Percentiles rank a stretch among this genome's conserved stretches.
phyloP scores from a whole-genome alignment of 2,888 invertebrate genomes.

The Notocelia uddmanniana region DNA sequence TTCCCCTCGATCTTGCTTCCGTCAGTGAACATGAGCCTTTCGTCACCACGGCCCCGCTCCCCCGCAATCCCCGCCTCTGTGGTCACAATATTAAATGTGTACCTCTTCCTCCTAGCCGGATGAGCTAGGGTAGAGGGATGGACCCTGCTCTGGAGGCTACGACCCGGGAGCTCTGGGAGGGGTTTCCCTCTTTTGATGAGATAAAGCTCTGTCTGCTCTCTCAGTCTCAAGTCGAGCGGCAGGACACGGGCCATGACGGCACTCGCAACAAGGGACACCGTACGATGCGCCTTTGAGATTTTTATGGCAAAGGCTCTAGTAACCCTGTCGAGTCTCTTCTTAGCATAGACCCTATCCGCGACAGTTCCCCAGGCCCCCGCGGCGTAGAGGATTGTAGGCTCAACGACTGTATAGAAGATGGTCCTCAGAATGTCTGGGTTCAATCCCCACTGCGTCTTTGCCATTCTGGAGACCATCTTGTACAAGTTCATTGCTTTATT shows the following conservation, averaged over 20 bases:
- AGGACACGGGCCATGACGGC: no score
- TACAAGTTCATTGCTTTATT: neutral
- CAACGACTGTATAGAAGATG: no score
- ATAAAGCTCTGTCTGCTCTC: neutral
- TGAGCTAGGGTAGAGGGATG: neutral
- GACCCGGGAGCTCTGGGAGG: no score
- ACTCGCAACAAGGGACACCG: no score
- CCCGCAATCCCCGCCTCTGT: neutral
- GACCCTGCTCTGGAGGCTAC: neutral
- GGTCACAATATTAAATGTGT: neutral
- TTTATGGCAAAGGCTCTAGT: no score
- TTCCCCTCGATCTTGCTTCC: neutral
- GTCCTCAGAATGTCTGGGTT: neutral
- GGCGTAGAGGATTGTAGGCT: neutral
- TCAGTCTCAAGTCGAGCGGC: neutral
- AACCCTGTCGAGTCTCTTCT: no score
- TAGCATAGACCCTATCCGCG: neutral
- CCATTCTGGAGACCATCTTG: neutral
- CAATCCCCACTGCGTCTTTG: neutral
- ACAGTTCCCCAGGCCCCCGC: neutral
- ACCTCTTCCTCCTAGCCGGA: neutral
- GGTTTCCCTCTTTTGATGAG: neutral
- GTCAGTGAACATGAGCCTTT: neutral
- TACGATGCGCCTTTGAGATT: no score
- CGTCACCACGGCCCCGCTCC: neutral